phyloP scores from a whole-genome alignment of 2,113 vertebrate species.

The Gallinago media region DNA sequence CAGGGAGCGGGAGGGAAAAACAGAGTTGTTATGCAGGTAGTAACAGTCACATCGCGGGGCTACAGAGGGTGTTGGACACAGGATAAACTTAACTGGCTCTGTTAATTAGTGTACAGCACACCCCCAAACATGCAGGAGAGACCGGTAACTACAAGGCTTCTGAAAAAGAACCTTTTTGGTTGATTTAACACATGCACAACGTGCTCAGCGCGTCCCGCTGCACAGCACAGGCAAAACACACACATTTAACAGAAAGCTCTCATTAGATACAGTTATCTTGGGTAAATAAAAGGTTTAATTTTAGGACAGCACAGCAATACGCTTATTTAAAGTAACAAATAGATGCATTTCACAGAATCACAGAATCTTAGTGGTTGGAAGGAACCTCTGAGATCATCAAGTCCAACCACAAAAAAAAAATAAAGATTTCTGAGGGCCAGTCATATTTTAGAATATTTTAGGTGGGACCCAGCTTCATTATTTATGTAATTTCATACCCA shows the following conservation, averaged over 20 bases:
- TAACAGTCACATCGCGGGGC: slow-evolving; percentile 58
- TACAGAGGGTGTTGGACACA: slow-evolving; percentile 56
- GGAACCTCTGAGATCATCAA: too few relatives aligned
- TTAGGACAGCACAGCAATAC: not conserved
- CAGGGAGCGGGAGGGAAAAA: slow-evolving; percentile 77
- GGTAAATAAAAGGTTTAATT: slow-evolving; percentile 42
- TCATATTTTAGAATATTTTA: not conserved
- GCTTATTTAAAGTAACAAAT: not conserved
- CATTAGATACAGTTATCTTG: slow-evolving; percentile 32
- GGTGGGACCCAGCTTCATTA: not conserved
- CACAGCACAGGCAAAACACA: slow-evolving; percentile 73
- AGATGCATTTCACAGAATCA: not conserved
- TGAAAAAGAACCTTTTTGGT: slow-evolving; percentile 22
- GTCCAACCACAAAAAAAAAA: too few relatives aligned
- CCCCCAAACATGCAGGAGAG: slow-evolving; percentile 53
- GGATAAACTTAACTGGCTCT: slow-evolving; percentile 10
- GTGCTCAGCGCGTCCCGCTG: slow-evolving; percentile 72
- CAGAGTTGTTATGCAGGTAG: slow-evolving; percentile 64
- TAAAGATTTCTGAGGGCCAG: not conserved
- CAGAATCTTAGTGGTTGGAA: too few relatives aligned
- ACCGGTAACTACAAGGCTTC: slow-evolving; percentile 25
- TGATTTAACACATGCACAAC: slow-evolving; percentile 69
- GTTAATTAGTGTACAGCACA: slow-evolving; percentile 55
- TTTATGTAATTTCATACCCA: not conserved
- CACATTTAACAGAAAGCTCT: slow-evolving; percentile 50